These are phyloP conservation scores for Archocentrus centrarchus DNA, from an alignment of 2,113 vertebrate species.

Conservation along the genomic window DNA sequence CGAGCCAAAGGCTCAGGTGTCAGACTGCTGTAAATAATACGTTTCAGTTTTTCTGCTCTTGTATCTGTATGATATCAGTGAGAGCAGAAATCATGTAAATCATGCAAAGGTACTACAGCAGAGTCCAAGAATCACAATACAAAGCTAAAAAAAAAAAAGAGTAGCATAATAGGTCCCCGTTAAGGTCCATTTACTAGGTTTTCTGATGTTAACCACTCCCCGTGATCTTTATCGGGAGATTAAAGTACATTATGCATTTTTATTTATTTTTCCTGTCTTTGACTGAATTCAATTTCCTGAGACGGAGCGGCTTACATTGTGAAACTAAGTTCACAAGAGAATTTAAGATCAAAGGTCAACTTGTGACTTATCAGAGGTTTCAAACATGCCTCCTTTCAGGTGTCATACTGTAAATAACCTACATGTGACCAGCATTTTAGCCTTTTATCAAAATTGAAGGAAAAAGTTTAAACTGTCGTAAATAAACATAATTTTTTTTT, in stretches of 20 bases:
- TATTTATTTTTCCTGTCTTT: not conserved
- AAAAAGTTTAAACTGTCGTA: no score
- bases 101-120: no score
- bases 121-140: not conserved
- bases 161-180: not conserved
- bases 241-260: not conserved
- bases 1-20: not conserved
- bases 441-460: not conserved
- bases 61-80: no score
- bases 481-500: not conserved
- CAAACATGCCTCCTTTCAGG: not conserved
- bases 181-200: not conserved
- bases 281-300: not conserved
- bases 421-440: not conserved
- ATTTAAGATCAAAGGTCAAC: not conserved
- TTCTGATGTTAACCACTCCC: not conserved
- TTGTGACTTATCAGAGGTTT: not conserved
- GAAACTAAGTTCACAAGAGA: not conserved
- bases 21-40: no score
- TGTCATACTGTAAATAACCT: not conserved
- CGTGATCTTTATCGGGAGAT: not conserved
- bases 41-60: no score
- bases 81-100: no score
- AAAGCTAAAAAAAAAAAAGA: not conserved
- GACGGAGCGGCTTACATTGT: rapidly evolving